Evolutionary conservation across 2,888 invertebrate genomes (phyloP).

Genomic region (Octodonta nipae): DNA sequence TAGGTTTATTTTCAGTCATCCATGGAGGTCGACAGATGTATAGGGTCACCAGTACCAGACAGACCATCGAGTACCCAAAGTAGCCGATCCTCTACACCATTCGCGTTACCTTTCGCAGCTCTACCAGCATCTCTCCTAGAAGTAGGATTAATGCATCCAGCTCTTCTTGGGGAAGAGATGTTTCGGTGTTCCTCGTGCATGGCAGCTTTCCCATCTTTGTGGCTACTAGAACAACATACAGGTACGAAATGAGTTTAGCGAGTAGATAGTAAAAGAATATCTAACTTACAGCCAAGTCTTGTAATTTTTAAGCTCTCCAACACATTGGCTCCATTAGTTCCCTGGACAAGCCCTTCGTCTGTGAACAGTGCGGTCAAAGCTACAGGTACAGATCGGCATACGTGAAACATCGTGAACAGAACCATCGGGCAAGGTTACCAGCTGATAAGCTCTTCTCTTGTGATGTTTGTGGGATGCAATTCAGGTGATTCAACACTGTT

Average conservation of each 20-base stretch:
- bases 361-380: constrained; percentile 82
- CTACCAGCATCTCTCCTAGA: constrained; percentile 41
- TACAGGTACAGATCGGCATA: constrained; percentile 64
- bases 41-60: constrained; percentile 32
- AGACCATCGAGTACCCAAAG: constrained; percentile 34
- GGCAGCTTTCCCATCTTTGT: constrained; percentile 76
- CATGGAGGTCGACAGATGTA: constrained; percentile 11
- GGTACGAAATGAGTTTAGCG: not conserved
- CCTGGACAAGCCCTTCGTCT: constrained; percentile 80
- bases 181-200: constrained; percentile 63
- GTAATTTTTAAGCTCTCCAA: constrained; percentile 65
- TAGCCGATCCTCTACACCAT: constrained; percentile 42
- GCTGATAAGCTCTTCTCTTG: constrained; percentile 84
- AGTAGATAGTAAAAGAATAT: too few species aligned
- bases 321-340: constrained; percentile 46
- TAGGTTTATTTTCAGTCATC: constrained; percentile 5
- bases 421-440: constrained; percentile 73
- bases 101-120: constrained; percentile 41
- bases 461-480: constrained; percentile 86
- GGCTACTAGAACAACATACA: constrained; percentile 75
- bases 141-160: constrained; percentile 41
- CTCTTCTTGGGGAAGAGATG: constrained; percentile 32
- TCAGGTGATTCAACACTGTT: too few species aligned
- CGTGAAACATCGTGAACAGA: constrained; percentile 75
- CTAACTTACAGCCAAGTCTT: too few species aligned